Evolutionary conservation across 2,797 vertebrate genomes (phyloP).

Genomic region (Sandelia bainsii): DNA sequence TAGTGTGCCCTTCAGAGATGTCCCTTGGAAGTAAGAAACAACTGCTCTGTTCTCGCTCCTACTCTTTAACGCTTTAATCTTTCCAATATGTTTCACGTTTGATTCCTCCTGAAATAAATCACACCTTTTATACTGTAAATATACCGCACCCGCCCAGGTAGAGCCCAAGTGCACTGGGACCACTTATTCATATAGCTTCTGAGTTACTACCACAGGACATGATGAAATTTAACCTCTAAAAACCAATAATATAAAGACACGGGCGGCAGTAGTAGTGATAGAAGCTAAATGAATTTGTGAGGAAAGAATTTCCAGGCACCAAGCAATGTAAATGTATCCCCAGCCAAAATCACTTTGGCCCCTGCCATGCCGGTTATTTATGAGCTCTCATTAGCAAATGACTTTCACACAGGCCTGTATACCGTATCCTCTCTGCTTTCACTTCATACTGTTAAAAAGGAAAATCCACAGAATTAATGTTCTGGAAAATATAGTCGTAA

Average conservation of each 20-base stretch:
- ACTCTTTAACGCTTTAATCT: slow-evolving; percentile 38
- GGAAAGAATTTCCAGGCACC: slow-evolving; percentile 32
- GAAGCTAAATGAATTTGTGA: slow-evolving; percentile 53
- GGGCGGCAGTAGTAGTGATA: slow-evolving; percentile 36
- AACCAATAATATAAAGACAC: slow-evolving; percentile 56
- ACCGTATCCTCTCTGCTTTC: slow-evolving; percentile 56
- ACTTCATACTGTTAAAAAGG: slow-evolving; percentile 51
- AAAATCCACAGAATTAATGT: slow-evolving; percentile 79
- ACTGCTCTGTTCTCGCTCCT: slow-evolving; percentile 4
- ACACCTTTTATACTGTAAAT: slow-evolving; percentile 41
- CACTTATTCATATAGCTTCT: slow-evolving; percentile 57
- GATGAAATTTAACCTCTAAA: slow-evolving; percentile 65
- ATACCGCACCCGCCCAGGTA: slow-evolving; percentile 20
- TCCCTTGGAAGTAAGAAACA: slow-evolving; percentile 48
- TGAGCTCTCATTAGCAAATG: slow-evolving; percentile 80
- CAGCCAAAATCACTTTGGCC: slow-evolving; percentile 68
- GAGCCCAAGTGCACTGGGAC: slow-evolving; percentile 37
- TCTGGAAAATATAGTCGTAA: slow-evolving; percentile 76
- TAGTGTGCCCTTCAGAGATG: slow-evolving; percentile 57
- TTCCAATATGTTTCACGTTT: slow-evolving; percentile 27
- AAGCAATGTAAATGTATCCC: slow-evolving; percentile 69
- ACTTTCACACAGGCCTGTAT: slow-evolving; percentile 72
- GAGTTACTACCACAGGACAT: slow-evolving; percentile 54
- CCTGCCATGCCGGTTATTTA: slow-evolving; percentile 75
- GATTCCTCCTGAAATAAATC: slow-evolving; percentile 55